phyloP scores from a whole-genome alignment of 2,113 vertebrate species.

The Eclectus roratus region DNA sequence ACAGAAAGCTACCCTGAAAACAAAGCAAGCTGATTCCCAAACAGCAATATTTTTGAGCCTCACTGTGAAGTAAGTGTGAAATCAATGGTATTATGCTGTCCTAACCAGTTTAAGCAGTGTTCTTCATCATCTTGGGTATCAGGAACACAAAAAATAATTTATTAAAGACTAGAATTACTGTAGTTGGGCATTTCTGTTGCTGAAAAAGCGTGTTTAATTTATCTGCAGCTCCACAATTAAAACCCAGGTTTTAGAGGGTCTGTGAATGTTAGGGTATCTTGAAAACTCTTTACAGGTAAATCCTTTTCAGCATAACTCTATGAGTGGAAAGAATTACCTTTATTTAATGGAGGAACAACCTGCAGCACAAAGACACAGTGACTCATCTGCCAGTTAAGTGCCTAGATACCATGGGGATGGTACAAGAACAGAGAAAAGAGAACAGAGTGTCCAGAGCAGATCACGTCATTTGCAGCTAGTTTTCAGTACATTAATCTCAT shows the following conservation, averaged over 20 bases:
- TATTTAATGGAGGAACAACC: conserved; percentile 29
- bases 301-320: not conserved
- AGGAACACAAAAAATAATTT: not conserved
- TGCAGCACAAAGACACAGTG: conserved; percentile 34
- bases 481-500: conserved; percentile 33
- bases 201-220: not conserved
- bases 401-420: conserved; percentile 30
- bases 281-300: conserved; percentile 1
- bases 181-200: not conserved
- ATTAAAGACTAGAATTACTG: not conserved
- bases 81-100: not conserved
- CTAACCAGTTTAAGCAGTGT: not conserved
- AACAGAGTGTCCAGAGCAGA: conserved; percentile 52
- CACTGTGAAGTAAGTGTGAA: not conserved
- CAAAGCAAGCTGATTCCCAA: not conserved
- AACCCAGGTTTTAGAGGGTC: not conserved
- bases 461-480: conserved; percentile 23
- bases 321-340: conserved; percentile 34
- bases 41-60: not conserved
- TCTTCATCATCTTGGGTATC: not conserved
- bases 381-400: conserved; percentile 53
- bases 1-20: not conserved
- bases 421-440: not conserved
- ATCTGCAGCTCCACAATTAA: not conserved
- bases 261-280: not conserved